phyloP scores from a whole-genome alignment of 2,888 invertebrate species.

The Callyntrura sp. region DNA sequence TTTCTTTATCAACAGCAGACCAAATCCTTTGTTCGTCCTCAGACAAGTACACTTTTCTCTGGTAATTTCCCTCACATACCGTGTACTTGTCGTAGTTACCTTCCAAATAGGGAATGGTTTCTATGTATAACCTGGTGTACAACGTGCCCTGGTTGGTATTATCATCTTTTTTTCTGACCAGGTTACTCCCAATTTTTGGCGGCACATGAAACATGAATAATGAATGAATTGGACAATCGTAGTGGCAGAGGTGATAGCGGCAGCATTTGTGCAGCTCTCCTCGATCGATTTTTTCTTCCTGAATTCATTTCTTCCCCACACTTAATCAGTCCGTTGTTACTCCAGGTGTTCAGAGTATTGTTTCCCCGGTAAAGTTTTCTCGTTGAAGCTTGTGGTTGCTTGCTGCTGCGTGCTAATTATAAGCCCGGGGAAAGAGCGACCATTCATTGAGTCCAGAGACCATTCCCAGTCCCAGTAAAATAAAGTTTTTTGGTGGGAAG shows the following conservation, averaged over 20 bases:
- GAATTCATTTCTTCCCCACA: conserved; percentile 31
- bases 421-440: background rate
- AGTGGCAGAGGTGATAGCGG: background rate
- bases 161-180: background rate
- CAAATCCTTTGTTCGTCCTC: no score
- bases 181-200: background rate
- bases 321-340: conserved; percentile 3
- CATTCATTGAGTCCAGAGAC: background rate
- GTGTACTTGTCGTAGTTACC: no score
- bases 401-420: background rate
- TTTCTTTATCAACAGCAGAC: no score
- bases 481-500: background rate
- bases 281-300: conserved; percentile 47
- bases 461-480: background rate
- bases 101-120: no score
- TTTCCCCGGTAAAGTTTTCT: background rate
- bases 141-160: no score
- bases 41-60: no score
- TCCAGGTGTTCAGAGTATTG: conserved; percentile 23
- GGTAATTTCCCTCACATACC: no score
- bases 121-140: no score
- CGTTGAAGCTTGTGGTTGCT: background rate
- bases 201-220: conserved; percentile 29
- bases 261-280: background rate
- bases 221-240: conserved; percentile 17